Evolutionary conservation across 2,888 invertebrate species (phyloP), one percentile per base, ranked within the genome.

Genomic region (Eristalis arbustorum): DNA sequence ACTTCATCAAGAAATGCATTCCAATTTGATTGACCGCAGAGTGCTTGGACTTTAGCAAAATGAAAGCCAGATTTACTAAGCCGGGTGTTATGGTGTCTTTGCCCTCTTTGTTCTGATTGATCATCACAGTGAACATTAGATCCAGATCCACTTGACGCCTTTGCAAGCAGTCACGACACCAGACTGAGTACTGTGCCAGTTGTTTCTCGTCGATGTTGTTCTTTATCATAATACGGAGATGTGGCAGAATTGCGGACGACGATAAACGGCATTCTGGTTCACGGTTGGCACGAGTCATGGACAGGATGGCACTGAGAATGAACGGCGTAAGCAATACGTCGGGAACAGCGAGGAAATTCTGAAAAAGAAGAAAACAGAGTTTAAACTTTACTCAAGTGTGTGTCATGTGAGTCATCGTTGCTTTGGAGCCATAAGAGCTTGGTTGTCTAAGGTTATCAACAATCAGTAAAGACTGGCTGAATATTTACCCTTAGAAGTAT

Each of bases 271-370:
- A 89, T 81, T 92, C 92, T 0, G 93, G 92, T 77, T 93, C 91
- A n/a, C 93, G 92, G 88, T 92, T 93, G 0, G 91, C 90, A 3
- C 89, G 89, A 1, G 92, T 91, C 92, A 93, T 92, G 0, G 92
- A 91, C 14, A 95, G 91, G 22, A 95, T 91, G 14, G 95, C 93
- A 80, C 95, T 94, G n/a, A 95, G 91, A 87, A 95, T 93, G 90
- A 96, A 96, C 0, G 95, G 94, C 88, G 95, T 94, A 34, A 96
- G 90, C 61, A 95, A 91, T 71, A 94, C 93, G 90, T 95, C 95
- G 0, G 95, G 95, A 75, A 94, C 93, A 77, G 93, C 93, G 1
- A 92, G 90, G 28, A 95, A 92, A 88, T 92, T 94, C 93, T 95
- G 28, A 92, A 89, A 57, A 91, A 92, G 66, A 4, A 63, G 6